Evolutionary conservation across 2,113 vertebrate genomes (phyloP).

Genomic region (Solea senegalensis): DNA sequence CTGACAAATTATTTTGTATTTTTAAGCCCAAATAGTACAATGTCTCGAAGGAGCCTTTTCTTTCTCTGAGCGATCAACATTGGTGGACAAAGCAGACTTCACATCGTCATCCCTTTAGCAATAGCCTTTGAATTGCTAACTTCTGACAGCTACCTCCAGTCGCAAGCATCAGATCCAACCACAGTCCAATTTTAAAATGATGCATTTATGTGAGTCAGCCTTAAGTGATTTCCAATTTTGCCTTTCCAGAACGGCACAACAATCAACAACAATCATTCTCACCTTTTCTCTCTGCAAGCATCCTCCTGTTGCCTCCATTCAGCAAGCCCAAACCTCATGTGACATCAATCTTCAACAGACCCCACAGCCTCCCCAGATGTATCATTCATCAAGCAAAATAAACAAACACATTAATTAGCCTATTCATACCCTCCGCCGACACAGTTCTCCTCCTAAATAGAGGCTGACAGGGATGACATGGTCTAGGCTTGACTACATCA

Average conservation of each 20-base stretch:
- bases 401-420: conserved; percentile 63
- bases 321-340: conserved; percentile 17
- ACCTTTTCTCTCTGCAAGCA: conserved; percentile 1
- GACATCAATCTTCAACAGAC: conserved; percentile 20
- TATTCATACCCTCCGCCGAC: conserved; percentile 36
- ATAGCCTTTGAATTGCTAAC: too few relatives aligned
- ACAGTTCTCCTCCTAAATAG: not conserved
- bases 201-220: too few relatives aligned
- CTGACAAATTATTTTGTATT: too few relatives aligned
- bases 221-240: too few relatives aligned
- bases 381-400: conserved; percentile 51
- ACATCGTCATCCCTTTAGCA: too few relatives aligned
- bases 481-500: not conserved
- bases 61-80: too few relatives aligned
- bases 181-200: too few relatives aligned
- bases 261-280: not conserved
- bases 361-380: conserved; percentile 35
- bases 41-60: too few relatives aligned
- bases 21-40: too few relatives aligned
- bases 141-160: too few relatives aligned
- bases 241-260: not conserved
- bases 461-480: not conserved
- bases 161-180: too few relatives aligned
- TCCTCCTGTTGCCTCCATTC: not conserved
- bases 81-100: too few relatives aligned